Evolutionary conservation across 2,113 vertebrate genomes (phyloP).

Genomic region (Coracopsis vasa): DNA sequence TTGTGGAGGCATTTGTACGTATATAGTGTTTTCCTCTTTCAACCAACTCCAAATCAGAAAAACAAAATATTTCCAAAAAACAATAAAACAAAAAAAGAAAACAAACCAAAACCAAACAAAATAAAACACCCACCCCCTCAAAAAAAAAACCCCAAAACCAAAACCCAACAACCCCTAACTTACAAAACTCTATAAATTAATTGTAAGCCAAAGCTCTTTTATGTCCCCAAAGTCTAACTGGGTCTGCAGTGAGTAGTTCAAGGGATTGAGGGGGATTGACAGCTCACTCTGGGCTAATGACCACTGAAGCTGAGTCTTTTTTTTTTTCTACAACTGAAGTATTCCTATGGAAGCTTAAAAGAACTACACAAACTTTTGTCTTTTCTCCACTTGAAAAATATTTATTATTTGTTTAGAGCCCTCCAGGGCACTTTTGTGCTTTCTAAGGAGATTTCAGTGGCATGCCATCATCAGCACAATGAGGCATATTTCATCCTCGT

Average conservation of each 20-base stretch:
- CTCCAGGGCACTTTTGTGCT: not conserved
- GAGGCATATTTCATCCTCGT: not conserved
- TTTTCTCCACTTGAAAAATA: not conserved
- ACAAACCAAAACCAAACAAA: not conserved
- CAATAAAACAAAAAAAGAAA: not conserved
- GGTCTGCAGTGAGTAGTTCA: not conserved
- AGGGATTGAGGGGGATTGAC: not conserved
- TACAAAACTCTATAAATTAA: not conserved
- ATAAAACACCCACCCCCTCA: not conserved
- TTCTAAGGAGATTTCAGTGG: not conserved
- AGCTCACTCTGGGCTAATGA: not conserved
- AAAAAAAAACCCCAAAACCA: not conserved
- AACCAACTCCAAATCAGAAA: not conserved
- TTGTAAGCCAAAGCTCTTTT: not conserved
- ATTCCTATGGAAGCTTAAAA: not conserved
- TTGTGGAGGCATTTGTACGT: not conserved
- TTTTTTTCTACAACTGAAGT: not conserved
- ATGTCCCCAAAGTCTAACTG: not conserved
- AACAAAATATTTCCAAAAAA: not conserved
- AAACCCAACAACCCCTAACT: not conserved
- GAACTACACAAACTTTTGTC: not conserved
- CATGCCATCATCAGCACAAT: not conserved
- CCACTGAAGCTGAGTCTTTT: not conserved
- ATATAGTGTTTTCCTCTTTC: not conserved
- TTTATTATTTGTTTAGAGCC: not conserved